A percentile compares a stretch with the other conserved stretches of the same genome.
Conservation (phyloP, 2,888 invertebrate species). For the Aspidiotus destructor region DNA sequence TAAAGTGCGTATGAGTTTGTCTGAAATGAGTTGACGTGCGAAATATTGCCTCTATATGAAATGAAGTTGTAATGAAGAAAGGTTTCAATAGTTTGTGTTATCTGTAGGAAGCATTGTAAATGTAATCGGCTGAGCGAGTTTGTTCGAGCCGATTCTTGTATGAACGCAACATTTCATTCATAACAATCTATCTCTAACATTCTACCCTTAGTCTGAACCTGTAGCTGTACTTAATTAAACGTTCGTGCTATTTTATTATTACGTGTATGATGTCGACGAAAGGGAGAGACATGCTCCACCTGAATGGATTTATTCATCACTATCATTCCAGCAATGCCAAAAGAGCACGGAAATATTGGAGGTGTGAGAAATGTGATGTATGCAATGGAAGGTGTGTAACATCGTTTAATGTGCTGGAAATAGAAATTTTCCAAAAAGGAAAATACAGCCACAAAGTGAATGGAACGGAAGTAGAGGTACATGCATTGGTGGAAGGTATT, state of each 20-base stretch:
- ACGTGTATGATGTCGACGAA: constrained; percentile 1
- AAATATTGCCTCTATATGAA: neutral
- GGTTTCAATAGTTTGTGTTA: neutral
- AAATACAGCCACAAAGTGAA: too few relatives aligned
- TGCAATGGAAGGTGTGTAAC: too few relatives aligned
- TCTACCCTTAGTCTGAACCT: neutral
- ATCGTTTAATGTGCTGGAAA: too few relatives aligned
- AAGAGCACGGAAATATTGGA: too few relatives aligned
- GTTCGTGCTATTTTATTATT: neutral
- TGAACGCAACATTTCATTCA: neutral
- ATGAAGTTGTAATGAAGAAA: neutral
- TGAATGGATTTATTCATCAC: too few relatives aligned
- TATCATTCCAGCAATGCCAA: too few relatives aligned
- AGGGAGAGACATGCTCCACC: too few relatives aligned
- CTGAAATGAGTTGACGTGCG: neutral
- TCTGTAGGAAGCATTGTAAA: neutral
- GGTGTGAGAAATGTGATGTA: too few relatives aligned
- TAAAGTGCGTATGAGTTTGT: neutral
- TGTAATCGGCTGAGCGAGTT: neutral
- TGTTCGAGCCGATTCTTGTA: neutral
- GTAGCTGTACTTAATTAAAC: neutral
- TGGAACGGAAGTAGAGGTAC: too few relatives aligned
- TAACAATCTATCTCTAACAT: neutral
- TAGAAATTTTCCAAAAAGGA: too few relatives aligned
- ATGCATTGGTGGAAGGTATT: too few relatives aligned